Evolutionary conservation across 2,888 invertebrate genomes (phyloP).

Genomic region (Megastigmus dorsalis): DNA sequence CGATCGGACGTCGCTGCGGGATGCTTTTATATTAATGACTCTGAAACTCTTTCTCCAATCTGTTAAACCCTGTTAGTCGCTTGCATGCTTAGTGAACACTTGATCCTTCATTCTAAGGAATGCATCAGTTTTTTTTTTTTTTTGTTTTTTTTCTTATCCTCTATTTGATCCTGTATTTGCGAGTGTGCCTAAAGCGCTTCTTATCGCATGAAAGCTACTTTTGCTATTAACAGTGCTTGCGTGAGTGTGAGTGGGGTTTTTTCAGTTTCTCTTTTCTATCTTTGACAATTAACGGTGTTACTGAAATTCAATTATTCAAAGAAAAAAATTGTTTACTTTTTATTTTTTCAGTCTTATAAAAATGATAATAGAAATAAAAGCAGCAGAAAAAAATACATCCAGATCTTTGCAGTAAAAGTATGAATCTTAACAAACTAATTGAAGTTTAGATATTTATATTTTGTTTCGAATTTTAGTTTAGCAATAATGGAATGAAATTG

Average conservation of each 20-base stretch:
- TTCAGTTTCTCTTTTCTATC: not conserved
- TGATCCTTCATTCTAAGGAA: too few species aligned
- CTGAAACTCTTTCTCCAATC: not conserved
- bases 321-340: conserved; percentile 15
- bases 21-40: conserved; percentile 52
- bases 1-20: conserved; percentile 68
- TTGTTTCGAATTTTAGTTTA: too few species aligned
- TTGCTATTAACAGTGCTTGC: not conserved
- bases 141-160: not conserved
- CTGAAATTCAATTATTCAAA: too few species aligned
- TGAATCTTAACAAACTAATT: too few species aligned
- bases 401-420: too few species aligned
- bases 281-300: too few species aligned
- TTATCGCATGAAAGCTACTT: conserved; percentile 1
- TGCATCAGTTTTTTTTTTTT: too few species aligned
- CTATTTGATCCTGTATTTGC: not conserved
- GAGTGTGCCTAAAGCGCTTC: conserved; percentile 13
- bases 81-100: conserved; percentile 64
- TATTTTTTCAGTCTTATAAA: conserved; percentile 6
- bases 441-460: too few species aligned
- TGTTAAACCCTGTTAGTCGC: conserved; percentile 58
- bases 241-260: not conserved
- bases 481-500: too few species aligned
- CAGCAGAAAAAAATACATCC: too few species aligned
- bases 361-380: not conserved